Conservation (phyloP, 2,797 vertebrate species). For the Parauchenoglanis punctatus region DNA sequence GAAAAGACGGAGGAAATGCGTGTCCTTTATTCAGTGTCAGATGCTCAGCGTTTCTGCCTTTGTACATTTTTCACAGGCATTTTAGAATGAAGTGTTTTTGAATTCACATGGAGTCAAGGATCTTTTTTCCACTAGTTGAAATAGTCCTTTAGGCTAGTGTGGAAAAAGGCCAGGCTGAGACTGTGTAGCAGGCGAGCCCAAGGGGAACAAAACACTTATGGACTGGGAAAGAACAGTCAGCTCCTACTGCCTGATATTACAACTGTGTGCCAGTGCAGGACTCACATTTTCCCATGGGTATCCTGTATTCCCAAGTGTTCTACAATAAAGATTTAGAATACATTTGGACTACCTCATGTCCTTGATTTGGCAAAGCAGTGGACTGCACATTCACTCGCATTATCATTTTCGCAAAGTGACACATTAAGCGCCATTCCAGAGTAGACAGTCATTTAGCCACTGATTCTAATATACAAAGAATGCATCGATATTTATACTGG, state of each 20-base stretch:
- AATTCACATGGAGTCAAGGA: constrained; percentile 22
- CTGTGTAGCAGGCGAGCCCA: constrained; percentile 13
- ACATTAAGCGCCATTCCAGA: background rate
- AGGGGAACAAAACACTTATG: constrained; percentile 35
- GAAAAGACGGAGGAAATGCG: constrained; percentile 34
- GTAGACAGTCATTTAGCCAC: background rate
- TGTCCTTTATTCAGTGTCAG: constrained; percentile 29
- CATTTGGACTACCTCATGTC: background rate
- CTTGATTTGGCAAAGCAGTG: background rate
- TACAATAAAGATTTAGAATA: constrained; percentile 1
- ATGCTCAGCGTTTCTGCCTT: constrained; percentile 1
- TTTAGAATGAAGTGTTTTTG: constrained; percentile 23
- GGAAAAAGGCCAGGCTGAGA: constrained; percentile 14
- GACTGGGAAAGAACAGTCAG: constrained; percentile 17
- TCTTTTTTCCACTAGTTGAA: constrained; percentile 3
- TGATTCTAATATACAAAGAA: background rate
- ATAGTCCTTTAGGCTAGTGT: constrained; percentile 36
- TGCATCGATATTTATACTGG: background rate
- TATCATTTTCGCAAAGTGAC: background rate
- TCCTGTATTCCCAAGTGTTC: background rate
- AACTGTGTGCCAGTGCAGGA: constrained; percentile 9
- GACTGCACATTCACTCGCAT: background rate
- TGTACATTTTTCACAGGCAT: constrained; percentile 29
- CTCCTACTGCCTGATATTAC: constrained; percentile 13
- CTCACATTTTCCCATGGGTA: background rate